Evolutionary conservation across 2,888 invertebrate species (phyloP).

Genomic region (Chamaedrilus cognettii): DNA sequence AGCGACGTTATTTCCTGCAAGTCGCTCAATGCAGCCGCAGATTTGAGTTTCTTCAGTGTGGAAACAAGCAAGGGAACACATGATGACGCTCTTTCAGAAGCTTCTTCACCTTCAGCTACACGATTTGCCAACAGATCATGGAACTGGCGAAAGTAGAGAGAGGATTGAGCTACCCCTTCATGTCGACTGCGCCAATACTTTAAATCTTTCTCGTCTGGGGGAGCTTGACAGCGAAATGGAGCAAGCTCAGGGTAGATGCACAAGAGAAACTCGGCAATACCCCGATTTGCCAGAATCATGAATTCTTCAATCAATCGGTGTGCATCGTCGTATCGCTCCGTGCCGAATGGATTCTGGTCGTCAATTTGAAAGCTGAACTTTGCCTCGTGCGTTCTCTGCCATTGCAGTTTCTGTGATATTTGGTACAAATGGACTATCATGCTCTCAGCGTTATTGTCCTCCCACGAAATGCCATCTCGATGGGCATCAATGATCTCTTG

Average conservation of each 20-base stretch:
- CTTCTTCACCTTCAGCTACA: slow-evolving; percentile 31
- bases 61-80: slow-evolving; percentile 3
- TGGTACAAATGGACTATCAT: not conserved
- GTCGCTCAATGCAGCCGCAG: slow-evolving; percentile 38
- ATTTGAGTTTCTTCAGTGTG: slow-evolving; percentile 40
- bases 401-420: not conserved
- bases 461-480: not conserved
- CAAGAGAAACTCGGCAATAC: slow-evolving; percentile 44
- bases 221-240: slow-evolving; percentile 44
- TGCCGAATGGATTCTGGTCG: not conserved
- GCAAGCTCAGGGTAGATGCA: slow-evolving; percentile 40
- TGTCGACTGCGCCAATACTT: slow-evolving; percentile 17
- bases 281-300: slow-evolving; percentile 45
- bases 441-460: not conserved
- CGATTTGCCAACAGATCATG: slow-evolving; percentile 31
- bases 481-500: slow-evolving; percentile 12
- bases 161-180: not conserved
- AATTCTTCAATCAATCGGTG: slow-evolving; percentile 49
- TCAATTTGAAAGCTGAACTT: slow-evolving; percentile 1
- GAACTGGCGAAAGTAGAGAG: slow-evolving; percentile 21
- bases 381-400: not conserved
- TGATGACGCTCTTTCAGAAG: not conserved
- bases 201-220: slow-evolving; percentile 33
- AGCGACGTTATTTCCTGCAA: slow-evolving; percentile 40
- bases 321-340: slow-evolving; percentile 38